A percentile compares a stretch with the other conserved stretches of the same genome.
Conservation (phyloP, 2,113 vertebrate species). For the Myotis davidii region DNA sequence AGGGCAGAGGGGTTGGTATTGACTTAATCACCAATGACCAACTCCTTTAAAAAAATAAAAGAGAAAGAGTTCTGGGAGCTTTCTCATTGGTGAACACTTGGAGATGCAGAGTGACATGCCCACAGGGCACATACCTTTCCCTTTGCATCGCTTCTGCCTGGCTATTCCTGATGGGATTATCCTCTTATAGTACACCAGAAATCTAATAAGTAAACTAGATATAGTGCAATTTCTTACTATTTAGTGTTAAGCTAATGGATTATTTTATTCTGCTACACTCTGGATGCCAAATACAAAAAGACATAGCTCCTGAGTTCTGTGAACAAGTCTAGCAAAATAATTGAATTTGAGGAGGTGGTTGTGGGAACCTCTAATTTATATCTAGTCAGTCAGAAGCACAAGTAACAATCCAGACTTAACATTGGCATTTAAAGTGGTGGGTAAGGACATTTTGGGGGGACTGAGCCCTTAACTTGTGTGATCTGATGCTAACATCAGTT, state of each 20-base stretch:
- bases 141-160: background rate
- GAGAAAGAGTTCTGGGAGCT: background rate
- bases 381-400: background rate
- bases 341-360: background rate
- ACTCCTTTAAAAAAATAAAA: background rate
- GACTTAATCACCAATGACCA: background rate
- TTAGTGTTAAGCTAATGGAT: background rate
- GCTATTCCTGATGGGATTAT: background rate
- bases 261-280: slow-evolving; percentile 16
- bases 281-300: slow-evolving; percentile 13
- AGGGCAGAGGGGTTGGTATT: background rate
- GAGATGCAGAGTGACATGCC: no score
- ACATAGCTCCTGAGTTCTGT: background rate
- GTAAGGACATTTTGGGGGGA: background rate
- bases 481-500: background rate
- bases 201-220: background rate
- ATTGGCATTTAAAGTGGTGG: background rate
- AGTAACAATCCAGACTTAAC: background rate
- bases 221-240: background rate
- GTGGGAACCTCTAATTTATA: background rate
- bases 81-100: background rate
- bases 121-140: background rate
- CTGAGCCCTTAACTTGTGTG: background rate
- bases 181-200: background rate
- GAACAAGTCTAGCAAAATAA: background rate